Evolutionary conservation across 2,113 vertebrate species (phyloP).

Genomic region (Macroglossus sobrinus): DNA sequence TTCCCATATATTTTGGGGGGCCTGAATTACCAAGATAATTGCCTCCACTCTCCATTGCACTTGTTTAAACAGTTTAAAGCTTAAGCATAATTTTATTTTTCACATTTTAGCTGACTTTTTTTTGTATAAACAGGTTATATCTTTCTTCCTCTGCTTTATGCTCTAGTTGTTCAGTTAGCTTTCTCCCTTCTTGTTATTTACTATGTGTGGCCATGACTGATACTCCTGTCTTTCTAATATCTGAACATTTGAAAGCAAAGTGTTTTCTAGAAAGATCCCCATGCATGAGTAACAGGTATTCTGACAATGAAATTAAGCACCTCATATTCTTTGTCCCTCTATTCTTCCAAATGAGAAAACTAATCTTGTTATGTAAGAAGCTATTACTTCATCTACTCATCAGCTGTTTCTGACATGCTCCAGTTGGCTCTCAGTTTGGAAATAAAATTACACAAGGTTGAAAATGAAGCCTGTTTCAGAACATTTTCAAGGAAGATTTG

Average conservation of each 20-base stretch:
- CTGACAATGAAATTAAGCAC: conserved; percentile 44
- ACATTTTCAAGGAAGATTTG: conserved; percentile 71
- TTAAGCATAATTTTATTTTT: not conserved
- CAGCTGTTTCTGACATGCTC: conserved; percentile 69
- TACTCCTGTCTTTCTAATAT: not conserved
- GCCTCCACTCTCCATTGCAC: not conserved
- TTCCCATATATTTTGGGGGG: not conserved
- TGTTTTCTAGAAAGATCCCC: conserved; percentile 28
- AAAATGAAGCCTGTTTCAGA: conserved; percentile 62
- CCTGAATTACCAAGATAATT: not conserved
- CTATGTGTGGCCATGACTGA: not conserved
- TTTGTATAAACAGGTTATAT: not conserved
- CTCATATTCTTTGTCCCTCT: not conserved
- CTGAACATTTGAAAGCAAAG: not conserved
- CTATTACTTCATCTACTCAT: conserved; percentile 62
- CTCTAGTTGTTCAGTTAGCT: not conserved
- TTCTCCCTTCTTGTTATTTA: not conserved
- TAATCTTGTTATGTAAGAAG: conserved; percentile 72
- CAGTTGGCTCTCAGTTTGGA: conserved; percentile 64
- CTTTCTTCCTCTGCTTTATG: not conserved
- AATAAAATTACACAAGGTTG: conserved; percentile 64
- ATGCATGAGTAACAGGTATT: conserved; percentile 37
- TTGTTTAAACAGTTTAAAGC: conserved; percentile 3
- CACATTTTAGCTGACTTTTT: not conserved
- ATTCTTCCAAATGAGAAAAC: conserved; percentile 63